Evolutionary conservation across 2,888 invertebrate genomes (phyloP).

Genomic region (Antheraea yamamai): DNA sequence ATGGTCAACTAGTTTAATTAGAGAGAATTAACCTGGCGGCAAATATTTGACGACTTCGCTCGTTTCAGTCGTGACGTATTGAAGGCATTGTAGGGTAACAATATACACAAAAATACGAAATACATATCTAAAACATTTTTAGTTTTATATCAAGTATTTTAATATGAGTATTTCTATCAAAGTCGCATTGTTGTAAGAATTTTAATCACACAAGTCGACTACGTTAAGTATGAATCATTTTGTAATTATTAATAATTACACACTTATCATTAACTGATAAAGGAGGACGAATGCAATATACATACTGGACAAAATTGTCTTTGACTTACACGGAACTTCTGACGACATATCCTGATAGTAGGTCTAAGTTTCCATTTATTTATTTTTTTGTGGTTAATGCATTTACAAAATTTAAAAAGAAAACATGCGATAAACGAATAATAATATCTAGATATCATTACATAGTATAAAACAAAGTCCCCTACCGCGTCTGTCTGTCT

Average conservation of each 20-base stretch:
- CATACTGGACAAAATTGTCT: not conserved
- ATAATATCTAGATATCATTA: not conserved
- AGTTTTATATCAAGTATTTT: not conserved
- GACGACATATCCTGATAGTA: not conserved
- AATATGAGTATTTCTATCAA: not conserved
- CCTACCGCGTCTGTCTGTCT: too few species aligned
- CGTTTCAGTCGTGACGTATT: slow-evolving; percentile 1
- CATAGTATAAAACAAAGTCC: too few species aligned
- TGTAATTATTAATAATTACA: not conserved
- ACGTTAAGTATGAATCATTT: slow-evolving; percentile 5
- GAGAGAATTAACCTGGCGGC: slow-evolving; percentile 6
- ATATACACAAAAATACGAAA: not conserved
- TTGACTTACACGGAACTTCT: not conserved
- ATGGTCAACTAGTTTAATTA: slow-evolving; percentile 11
- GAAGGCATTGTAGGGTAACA: not conserved
- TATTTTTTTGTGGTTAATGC: not conserved
- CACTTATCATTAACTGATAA: slow-evolving; percentile 3
- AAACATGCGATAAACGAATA: not conserved
- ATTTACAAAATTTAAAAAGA: not conserved
- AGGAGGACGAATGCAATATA: not conserved
- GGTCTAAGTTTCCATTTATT: not conserved
- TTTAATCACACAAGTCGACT: not conserved
- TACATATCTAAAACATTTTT: not conserved
- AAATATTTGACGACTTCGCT: slow-evolving; percentile 13
- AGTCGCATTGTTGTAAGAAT: not conserved